These are phyloP conservation scores for Onychorhynchus coronatus DNA, from an alignment of 2,113 vertebrate genomes.

Conservation along the genomic window DNA sequence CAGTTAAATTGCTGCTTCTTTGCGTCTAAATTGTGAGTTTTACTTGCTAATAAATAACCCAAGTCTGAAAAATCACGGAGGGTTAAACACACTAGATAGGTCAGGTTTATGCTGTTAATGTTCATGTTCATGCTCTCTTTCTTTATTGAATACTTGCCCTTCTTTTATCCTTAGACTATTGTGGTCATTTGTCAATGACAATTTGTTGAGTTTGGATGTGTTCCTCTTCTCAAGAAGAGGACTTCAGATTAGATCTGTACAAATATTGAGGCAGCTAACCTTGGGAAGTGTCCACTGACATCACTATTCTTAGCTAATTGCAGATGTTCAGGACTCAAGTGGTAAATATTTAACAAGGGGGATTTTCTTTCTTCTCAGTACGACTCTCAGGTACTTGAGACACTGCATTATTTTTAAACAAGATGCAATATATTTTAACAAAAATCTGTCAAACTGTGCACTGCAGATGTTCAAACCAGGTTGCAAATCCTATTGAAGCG, in stretches of 20 bases:
- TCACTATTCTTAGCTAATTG: constrained; percentile 68
- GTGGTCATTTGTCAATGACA: constrained; percentile 55
- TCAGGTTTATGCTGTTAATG: not conserved
- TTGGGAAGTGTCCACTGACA: constrained; percentile 53
- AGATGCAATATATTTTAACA: not conserved
- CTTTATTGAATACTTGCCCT: constrained; percentile 19
- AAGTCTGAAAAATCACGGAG: not conserved
- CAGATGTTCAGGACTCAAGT: constrained; percentile 40
- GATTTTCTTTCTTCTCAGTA: not conserved
- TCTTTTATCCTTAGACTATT: constrained; percentile 15
- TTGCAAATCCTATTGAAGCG: not conserved
- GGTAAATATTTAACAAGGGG: constrained; percentile 26
- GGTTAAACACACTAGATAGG: not conserved
- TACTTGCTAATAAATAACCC: not conserved
- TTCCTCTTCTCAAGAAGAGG: constrained; percentile 1
- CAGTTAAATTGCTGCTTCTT: constrained; percentile 13
- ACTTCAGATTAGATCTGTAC: constrained; percentile 50
- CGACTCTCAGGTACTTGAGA: not conserved
- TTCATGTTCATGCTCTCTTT: constrained; percentile 12
- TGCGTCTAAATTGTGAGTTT: not conserved
- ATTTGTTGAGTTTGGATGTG: constrained; percentile 36
- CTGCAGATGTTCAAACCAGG: not conserved
- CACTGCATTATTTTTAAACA: constrained; percentile 3
- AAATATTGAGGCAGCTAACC: constrained; percentile 28
- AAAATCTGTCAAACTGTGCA: not conserved